Conservation (phyloP, 2,797 vertebrate genomes). For the Leptodactylus fallax region DNA sequence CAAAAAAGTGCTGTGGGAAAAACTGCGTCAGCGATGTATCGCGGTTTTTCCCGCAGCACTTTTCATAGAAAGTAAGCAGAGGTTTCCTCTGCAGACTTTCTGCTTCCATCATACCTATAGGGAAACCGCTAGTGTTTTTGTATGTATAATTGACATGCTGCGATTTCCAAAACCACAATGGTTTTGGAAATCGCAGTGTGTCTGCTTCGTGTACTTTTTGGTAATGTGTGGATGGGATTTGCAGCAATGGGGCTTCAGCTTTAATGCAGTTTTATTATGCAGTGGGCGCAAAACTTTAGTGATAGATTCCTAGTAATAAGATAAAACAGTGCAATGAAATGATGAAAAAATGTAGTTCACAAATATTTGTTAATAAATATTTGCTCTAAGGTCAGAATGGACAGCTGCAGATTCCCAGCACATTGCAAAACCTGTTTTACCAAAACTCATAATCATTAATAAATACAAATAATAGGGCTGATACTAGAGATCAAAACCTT, state of each 20-base stretch:
- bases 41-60: too few species aligned
- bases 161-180: too few species aligned
- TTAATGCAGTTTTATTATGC: neutral
- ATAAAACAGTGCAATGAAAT: neutral
- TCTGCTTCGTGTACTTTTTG: too few species aligned
- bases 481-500: conserved; percentile 11
- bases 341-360: neutral
- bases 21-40: too few species aligned
- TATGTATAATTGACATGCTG: too few species aligned
- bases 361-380: conserved; percentile 1
- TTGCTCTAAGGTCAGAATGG: neutral
- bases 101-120: too few species aligned
- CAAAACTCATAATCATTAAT: conserved; percentile 16
- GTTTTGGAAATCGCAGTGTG: too few species aligned
- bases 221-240: too few species aligned
- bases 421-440: conserved; percentile 2
- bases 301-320: neutral
- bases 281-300: neutral
- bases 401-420: conserved; percentile 4
- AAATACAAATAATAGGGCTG: conserved; percentile 1
- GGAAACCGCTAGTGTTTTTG: too few species aligned
- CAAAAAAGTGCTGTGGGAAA: too few species aligned
- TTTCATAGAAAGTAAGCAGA: too few species aligned
- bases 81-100: too few species aligned
- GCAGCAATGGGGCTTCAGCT: neutral